Evolutionary conservation across 2,113 vertebrate species (phyloP), one percentile per base, ranked within the genome.

Genomic region (Noctilio leporinus): DNA sequence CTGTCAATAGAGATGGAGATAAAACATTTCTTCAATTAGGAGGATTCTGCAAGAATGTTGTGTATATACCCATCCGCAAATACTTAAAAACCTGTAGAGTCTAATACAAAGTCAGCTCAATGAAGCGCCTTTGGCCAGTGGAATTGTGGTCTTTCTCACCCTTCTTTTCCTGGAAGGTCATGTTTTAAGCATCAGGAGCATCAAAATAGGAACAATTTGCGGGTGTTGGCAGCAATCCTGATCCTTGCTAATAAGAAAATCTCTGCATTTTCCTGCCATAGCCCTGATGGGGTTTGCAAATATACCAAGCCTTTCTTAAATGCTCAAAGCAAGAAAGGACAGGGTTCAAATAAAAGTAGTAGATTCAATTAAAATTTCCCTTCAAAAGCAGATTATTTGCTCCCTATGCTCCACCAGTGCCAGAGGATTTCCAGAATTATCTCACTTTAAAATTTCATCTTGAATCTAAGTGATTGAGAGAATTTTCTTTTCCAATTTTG

Each of bases 1-100:
- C 98, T 98, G 98, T 98, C 98, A 98, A 98, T 97, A 98, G 97
- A 98, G 97, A 98, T 91, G 92, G 97, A 95, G 96, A 97, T 94
- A 97, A 98, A 98, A 97, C 97, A 97, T 96, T 98, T 98, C 96
- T 96, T 97, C 96, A 97, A 97, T 98, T 97, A 98, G 94, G 95
- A 97, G 95, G 97, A 97, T 94, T 98, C 4, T 94, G 96, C 85
- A 98, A 98, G 0, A 26, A 96, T 95, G 97, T 94, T 87, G 96
- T 86, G 72, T 64, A 62, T 91, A 86, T 69, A 96, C 1, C 57
- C 91, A 95, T 97, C 96, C 95, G 87, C 96, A 98, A 97, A 97
- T 96, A 97, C 92, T 96, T 93, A 87, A 95, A 90, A 96, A 96
- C 89, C 73, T 72, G 91, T 55, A 94, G 5, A 86, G 93, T 92